A percentile compares a stretch with the other conserved stretches of the same genome.
Conservation (phyloP, 2,113 vertebrate genomes). For the Petrocephalus zakoni region DNA sequence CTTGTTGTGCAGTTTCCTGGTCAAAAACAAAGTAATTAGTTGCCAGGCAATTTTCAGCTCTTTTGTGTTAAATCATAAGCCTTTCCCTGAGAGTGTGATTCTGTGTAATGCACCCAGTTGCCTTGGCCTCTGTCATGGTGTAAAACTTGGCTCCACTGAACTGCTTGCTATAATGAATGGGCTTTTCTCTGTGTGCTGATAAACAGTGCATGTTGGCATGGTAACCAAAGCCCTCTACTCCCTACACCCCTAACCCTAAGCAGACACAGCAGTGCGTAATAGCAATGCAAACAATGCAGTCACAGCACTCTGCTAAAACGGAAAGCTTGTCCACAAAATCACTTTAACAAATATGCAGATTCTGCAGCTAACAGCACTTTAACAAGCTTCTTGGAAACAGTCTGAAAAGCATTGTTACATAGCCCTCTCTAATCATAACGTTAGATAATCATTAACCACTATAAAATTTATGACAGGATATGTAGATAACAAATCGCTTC, state of each 20-base stretch:
- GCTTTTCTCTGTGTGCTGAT: background rate
- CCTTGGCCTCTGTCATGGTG: background rate
- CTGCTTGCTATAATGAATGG: background rate
- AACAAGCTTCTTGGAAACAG: background rate
- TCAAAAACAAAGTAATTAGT: background rate
- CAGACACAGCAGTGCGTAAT: background rate
- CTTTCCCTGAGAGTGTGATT: background rate
- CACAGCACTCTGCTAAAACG: background rate
- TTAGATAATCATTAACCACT: background rate
- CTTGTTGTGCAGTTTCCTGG: background rate
- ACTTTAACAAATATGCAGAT: background rate
- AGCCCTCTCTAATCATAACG: background rate
- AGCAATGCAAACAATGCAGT: background rate
- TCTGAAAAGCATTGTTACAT: background rate
- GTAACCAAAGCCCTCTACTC: slow-evolving; percentile 21
- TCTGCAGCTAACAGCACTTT: background rate
- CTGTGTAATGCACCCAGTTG: background rate
- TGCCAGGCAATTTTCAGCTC: background rate
- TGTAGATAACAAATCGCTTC: background rate
- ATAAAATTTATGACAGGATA: background rate
- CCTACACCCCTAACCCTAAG: background rate
- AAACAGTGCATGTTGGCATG: slow-evolving; percentile 24
- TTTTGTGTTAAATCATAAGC: background rate
- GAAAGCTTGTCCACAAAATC: background rate
- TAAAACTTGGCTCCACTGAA: background rate